Percentiles rank a stretch among this genome's conserved stretches.
These are phyloP conservation scores for Strongylocentrotus purpuratus DNA, from an alignment of 35 echinoderm and acorn worm species.

Conservation along the genomic window DNA sequence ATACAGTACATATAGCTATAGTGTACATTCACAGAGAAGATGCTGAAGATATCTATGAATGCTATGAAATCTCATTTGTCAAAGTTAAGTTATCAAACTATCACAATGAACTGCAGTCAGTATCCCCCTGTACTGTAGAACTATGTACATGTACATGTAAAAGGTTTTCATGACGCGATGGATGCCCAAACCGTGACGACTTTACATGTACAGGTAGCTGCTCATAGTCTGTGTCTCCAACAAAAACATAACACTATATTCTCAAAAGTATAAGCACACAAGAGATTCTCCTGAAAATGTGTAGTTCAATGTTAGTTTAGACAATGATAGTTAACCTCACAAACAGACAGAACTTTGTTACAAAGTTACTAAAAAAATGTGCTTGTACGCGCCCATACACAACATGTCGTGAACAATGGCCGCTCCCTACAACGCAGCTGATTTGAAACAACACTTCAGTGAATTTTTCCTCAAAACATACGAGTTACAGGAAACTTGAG, in stretches of 20 bases:
- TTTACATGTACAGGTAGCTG: background rate
- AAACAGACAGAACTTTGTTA: background rate
- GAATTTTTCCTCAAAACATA: background rate
- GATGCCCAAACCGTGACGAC: no score
- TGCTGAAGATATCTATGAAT: background rate
- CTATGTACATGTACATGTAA: background rate
- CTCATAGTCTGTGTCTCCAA: background rate
- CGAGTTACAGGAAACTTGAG: background rate
- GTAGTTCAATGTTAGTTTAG: background rate
- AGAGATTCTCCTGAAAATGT: background rate
- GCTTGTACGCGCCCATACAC: background rate
- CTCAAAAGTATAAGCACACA: background rate
- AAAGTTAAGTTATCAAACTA: background rate
- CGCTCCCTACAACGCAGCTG: background rate
- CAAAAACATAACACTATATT: background rate
- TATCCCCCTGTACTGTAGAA: background rate
- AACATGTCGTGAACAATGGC: background rate
- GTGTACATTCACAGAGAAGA: background rate
- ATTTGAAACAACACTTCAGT: background rate
- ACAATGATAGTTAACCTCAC: no score
- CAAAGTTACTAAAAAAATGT: background rate
- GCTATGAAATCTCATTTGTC: background rate
- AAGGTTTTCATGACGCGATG: no score
- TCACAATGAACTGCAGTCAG: background rate
- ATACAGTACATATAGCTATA: background rate